Conservation (phyloP, 2,797 vertebrate species). For the Siniperca scherzeri region DNA sequence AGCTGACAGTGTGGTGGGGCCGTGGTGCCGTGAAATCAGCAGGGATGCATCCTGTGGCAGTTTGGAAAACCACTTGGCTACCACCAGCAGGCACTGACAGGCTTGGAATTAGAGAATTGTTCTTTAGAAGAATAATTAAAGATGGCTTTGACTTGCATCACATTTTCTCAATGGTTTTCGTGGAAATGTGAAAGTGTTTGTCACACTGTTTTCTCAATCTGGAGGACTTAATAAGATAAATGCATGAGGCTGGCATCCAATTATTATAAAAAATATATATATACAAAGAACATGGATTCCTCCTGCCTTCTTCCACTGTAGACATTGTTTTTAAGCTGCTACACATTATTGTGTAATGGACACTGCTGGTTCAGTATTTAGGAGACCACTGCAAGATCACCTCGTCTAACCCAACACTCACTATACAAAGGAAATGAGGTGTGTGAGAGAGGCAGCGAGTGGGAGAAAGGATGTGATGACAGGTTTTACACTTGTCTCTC, state of each 20-base stretch:
- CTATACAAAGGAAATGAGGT: constrained; percentile 46
- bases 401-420: constrained; percentile 27
- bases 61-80: constrained; percentile 31
- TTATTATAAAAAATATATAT: neutral
- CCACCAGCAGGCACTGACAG: constrained; percentile 42
- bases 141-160: constrained; percentile 2
- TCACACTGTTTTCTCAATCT: neutral
- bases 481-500: constrained; percentile 33
- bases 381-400: constrained; percentile 1
- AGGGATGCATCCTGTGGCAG: constrained; percentile 54
- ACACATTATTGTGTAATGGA: constrained; percentile 5
- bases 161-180: neutral
- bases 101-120: constrained; percentile 32
- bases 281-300: neutral
- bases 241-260: neutral
- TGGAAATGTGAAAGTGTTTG: constrained; percentile 1
- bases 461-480: constrained; percentile 27
- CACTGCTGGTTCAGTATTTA: constrained; percentile 19
- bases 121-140: constrained; percentile 24
- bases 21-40: constrained; percentile 35
- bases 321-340: constrained; percentile 2
- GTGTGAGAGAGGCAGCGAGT: constrained; percentile 17
- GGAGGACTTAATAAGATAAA: constrained; percentile 1
- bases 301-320: neutral
- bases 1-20: constrained; percentile 23